phyloP scores from a whole-genome alignment of 2,113 vertebrate species.

The Engystomops pustulosus region DNA sequence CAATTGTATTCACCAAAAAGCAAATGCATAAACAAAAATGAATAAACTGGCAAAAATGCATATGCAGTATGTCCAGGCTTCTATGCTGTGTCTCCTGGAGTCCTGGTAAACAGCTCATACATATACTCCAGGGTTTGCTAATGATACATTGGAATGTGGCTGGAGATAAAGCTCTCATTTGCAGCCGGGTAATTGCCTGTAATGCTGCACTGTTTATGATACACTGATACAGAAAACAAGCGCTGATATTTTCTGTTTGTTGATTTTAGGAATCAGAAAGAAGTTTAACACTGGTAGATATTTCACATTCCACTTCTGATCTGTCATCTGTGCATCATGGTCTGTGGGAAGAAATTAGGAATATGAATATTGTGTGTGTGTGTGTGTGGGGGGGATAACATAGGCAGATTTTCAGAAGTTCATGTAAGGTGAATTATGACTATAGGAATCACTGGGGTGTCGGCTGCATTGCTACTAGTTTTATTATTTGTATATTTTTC shows the following conservation, averaged over 20 bases:
- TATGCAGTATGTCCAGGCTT: not conserved
- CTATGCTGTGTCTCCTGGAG: no score
- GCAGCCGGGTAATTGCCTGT: conserved; percentile 38
- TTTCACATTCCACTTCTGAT: conserved; percentile 21
- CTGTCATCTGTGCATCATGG: not conserved
- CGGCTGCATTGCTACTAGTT: not conserved
- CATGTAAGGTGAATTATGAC: not conserved
- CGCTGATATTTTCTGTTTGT: conserved; percentile 46
- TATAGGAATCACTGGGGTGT: not conserved
- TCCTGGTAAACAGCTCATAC: not conserved
- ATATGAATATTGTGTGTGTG: not conserved
- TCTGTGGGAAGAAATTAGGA: conserved; percentile 2
- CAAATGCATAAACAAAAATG: no score
- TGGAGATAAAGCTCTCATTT: conserved; percentile 45
- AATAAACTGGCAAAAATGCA: not conserved
- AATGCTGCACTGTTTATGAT: conserved; percentile 46
- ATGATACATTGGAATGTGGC: conserved; percentile 45
- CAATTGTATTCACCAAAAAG: no score
- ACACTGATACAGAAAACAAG: conserved; percentile 44
- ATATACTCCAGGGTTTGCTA: conserved; percentile 31
- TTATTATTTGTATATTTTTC: no score
- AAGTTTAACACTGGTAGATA: conserved; percentile 7
- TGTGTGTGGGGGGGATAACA: not conserved
- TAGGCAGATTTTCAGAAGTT: not conserved
- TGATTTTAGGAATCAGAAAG: conserved; percentile 23